phyloP scores from a whole-genome alignment of 1,140 invertebrate species.

The Drosophila bipectinata region DNA sequence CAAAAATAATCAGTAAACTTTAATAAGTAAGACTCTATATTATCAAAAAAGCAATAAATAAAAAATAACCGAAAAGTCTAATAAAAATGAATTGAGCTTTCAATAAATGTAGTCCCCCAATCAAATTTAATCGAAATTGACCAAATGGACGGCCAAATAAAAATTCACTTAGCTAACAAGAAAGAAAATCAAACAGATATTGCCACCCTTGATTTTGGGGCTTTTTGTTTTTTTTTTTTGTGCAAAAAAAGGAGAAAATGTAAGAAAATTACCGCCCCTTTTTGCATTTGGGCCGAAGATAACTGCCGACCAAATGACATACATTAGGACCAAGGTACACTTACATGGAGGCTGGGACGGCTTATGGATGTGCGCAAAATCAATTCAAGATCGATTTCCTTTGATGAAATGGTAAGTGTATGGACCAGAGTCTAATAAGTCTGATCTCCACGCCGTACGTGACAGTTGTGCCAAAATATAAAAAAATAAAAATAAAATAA shows the following conservation, averaged over 20 bases:
- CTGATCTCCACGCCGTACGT: constrained; percentile 44
- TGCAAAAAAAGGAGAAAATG: constrained; percentile 14
- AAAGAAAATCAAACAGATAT: constrained; percentile 20
- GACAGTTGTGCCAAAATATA: constrained; percentile 60
- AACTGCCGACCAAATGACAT: constrained; percentile 71
- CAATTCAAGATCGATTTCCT: constrained; percentile 75
- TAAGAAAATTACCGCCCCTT: constrained; percentile 61
- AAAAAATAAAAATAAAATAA: constrained; percentile 4
- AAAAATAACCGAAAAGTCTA: no score
- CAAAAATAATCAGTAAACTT: no score
- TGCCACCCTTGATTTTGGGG: neutral
- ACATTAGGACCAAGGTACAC: constrained; percentile 63
- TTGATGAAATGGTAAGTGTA: constrained; percentile 64
- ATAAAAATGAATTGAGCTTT: no score
- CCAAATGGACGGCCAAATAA: no score
- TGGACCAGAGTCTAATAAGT: constrained; percentile 19
- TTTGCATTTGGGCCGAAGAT: constrained; percentile 60
- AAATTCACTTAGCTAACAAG: constrained; percentile 66
- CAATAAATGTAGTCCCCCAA: no score
- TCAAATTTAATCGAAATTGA: no score
- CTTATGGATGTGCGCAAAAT: constrained; percentile 53
- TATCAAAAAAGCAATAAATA: no score
- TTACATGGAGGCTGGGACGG: constrained; percentile 1
- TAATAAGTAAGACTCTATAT: no score
- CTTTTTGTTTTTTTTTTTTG: constrained; percentile 10